phyloP scores from a whole-genome alignment of 2,888 invertebrate species.

The Ametastegia equiseti region DNA sequence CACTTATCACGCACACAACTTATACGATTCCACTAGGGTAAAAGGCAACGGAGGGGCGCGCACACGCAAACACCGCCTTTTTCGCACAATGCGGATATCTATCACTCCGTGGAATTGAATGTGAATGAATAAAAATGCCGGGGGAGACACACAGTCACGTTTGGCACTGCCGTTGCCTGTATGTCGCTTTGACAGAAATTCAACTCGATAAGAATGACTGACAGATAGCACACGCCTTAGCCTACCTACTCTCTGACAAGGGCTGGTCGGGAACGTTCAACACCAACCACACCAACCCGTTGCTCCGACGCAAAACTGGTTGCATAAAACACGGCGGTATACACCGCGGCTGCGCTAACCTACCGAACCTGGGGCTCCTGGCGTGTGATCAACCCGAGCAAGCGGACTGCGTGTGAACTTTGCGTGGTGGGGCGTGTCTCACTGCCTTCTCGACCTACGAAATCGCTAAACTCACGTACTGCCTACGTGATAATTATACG shows the following conservation, averaged over 20 bases:
- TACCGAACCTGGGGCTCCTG: constrained; percentile 38
- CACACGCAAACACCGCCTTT: constrained; percentile 47
- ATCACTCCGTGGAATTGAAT: constrained; percentile 22
- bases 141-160: constrained; percentile 26
- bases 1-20: constrained; percentile 45
- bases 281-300: constrained; percentile 51
- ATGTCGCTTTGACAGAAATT: constrained; percentile 29
- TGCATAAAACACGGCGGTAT: constrained; percentile 70
- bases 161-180: too few species aligned
- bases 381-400: neutral
- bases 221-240: constrained; percentile 59
- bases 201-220: constrained; percentile 17
- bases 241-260: too few species aligned
- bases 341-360: constrained; percentile 66
- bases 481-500: too few species aligned
- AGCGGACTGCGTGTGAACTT: constrained; percentile 33
- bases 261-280: constrained; percentile 25
- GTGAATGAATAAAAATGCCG: constrained; percentile 2
- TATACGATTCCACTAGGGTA: constrained; percentile 1
- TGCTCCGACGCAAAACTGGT: constrained; percentile 74
- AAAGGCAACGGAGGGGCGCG: constrained; percentile 12
- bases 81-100: constrained; percentile 21
- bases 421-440: constrained; percentile 45
- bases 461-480: neutral
- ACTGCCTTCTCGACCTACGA: constrained; percentile 44